A percentile compares a stretch with the other conserved stretches of the same genome.
These are phyloP conservation scores for Lepeophtheirus nordmannii DNA, from an alignment of 2,888 invertebrate species.

Conservation along the genomic window DNA sequence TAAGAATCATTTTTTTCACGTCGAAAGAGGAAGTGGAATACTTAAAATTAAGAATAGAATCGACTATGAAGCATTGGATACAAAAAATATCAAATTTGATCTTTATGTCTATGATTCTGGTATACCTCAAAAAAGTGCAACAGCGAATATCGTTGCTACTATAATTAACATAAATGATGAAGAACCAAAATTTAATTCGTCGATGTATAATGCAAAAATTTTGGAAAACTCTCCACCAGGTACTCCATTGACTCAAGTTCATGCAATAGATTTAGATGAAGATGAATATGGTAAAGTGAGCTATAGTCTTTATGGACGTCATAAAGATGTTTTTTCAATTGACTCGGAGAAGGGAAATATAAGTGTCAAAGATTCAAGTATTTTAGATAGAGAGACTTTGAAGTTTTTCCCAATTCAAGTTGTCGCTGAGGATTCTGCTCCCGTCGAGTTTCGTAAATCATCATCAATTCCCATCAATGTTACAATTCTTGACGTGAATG, in stretches of 20 bases:
- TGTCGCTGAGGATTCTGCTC: conserved; percentile 63
- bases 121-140: conserved; percentile 60
- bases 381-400: conserved; percentile 59
- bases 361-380: conserved; percentile 51
- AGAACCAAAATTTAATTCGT: conserved; percentile 30
- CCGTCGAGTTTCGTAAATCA: conserved; percentile 48
- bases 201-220: conserved; percentile 51
- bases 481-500: conserved; percentile 60
- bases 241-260: conserved; percentile 53
- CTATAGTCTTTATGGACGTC: conserved; percentile 56
- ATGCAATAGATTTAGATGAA: conserved; percentile 60
- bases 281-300: conserved; percentile 60
- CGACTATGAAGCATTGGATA: conserved; percentile 56
- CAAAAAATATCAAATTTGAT: conserved; percentile 57
- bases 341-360: conserved; percentile 48
- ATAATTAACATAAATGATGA: conserved; percentile 45
- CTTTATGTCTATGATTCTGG: conserved; percentile 72
- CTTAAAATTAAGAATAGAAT: conserved; percentile 56
- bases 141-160: conserved; percentile 57
- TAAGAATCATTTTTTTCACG: conserved; percentile 52
- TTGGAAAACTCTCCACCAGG: conserved; percentile 59
- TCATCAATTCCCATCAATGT: conserved; percentile 42
- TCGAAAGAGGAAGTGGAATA: conserved; percentile 63
- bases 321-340: conserved; percentile 52
- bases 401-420: conserved; percentile 57